Evolutionary conservation across 2,113 vertebrate species (phyloP), one percentile per base, ranked within the genome.

Genomic region (Ctenodactylus gundi): DNA sequence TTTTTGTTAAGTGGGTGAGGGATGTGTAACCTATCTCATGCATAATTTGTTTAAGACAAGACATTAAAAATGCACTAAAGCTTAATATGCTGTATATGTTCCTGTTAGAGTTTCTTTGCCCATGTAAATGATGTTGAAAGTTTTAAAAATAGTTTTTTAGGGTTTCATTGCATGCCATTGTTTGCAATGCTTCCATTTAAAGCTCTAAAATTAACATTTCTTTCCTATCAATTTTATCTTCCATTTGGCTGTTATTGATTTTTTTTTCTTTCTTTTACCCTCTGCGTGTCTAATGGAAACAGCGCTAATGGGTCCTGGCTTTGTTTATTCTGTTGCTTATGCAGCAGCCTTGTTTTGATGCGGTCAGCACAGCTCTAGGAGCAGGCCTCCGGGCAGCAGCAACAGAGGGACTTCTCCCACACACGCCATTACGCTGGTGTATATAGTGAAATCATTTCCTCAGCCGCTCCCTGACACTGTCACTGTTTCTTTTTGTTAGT

Each of bases 1-100:
- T 97, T 97, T 97, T 97, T 97, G 97, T 97, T 97, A 97, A 97
- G 97, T 97, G 96, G 92, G 95, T 86, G 95, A 97, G 78, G 78
- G 97, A 97, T 97, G 95, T 97, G 96, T 97, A 95, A 97, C 96
- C 95, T 97, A 96, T 96, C 97, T 97, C 82, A 97, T 60, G 58
- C 89, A 82, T 94, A 94, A 97, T 95, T 97, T 85, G 96, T 57
- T 81, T 90, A 97, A 97, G 83, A 90, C 0, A 87, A 95, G 82
- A 97, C 97, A 97, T 97, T 95, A 88, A 97, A 97, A 97, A 86
- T 97, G 95, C 93, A 96, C 97, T 97, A 93, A 96, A 88, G 68
- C 97, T 97, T 97, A 96, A 97, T 95, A 97, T 58, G 95, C 91
- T 94, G 23, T 95, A 0, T 94, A 96, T 11, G 0, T 65, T 94